Percentiles rank a stretch among this genome's conserved stretches.
Conservation (phyloP, 2,113 vertebrate species). For the Aptenodytes forsteri region DNA sequence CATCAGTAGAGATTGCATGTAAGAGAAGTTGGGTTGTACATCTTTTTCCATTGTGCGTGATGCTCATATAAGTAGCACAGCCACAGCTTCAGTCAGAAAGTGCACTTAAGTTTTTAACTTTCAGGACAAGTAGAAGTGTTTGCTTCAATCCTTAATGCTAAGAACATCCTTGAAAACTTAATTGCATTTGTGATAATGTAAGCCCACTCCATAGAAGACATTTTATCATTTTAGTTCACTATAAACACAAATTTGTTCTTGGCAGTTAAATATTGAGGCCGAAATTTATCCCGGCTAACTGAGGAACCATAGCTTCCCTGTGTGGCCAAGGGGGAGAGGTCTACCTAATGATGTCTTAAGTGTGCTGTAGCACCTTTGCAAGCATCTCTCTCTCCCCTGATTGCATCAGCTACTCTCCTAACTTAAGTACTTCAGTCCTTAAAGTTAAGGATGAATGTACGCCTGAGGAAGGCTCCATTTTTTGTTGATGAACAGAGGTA, state of each 20-base stretch:
- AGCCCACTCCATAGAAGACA: neutral
- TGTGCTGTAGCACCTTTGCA: neutral
- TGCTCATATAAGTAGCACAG: neutral
- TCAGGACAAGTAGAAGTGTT: neutral
- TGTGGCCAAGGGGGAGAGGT: neutral
- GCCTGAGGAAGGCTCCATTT: neutral
- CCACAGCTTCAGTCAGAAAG: neutral
- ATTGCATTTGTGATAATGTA: neutral
- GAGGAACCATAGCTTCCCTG: neutral
- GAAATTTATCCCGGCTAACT: neutral
- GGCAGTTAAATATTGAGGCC: neutral
- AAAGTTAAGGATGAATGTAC: neutral
- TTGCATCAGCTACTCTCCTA: neutral
- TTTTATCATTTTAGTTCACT: neutral
- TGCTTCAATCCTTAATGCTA: neutral
- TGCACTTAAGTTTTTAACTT: neutral
- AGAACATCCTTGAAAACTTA: constrained; percentile 3
- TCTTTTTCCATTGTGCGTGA: neutral
- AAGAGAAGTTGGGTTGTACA: neutral
- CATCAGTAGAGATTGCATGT: neutral
- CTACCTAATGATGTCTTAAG: neutral
- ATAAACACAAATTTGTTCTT: neutral
- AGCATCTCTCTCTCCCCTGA: neutral
- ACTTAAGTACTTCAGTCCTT: neutral
- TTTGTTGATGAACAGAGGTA: neutral